Conservation (phyloP, 2,797 vertebrate species). For the Notamacropus eugenii region DNA sequence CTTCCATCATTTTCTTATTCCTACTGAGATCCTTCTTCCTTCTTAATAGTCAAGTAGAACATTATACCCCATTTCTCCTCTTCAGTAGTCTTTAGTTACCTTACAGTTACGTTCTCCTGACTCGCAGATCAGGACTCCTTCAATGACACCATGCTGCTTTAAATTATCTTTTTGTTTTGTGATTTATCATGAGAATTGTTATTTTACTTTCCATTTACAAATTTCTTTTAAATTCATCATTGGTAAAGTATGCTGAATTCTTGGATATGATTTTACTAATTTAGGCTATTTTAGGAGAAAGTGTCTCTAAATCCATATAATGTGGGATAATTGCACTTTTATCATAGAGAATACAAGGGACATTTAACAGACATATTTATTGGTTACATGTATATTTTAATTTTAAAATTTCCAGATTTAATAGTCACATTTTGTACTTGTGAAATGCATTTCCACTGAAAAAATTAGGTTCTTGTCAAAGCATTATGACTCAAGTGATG, state of each 20-base stretch:
- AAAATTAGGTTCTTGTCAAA: background rate
- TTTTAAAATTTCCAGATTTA: background rate
- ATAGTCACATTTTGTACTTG: background rate
- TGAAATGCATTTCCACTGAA: background rate
- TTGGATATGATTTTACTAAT: background rate
- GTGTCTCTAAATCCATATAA: background rate
- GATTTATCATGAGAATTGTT: background rate
- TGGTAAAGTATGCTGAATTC: background rate
- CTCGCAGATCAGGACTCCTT: background rate
- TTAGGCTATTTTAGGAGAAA: background rate
- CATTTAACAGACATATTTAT: background rate
- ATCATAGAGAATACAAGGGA: background rate
- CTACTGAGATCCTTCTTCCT: background rate
- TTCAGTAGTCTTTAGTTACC: background rate
- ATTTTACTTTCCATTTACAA: background rate
- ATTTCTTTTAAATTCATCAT: background rate
- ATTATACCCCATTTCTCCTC: background rate
- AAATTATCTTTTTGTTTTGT: background rate
- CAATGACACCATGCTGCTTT: background rate
- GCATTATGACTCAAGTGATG: background rate
- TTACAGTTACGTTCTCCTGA: background rate
- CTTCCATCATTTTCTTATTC: background rate
- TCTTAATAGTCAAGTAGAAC: background rate
- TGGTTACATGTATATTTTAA: background rate
- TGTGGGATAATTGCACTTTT: background rate